Evolutionary conservation across 2,113 vertebrate species (phyloP).

Genomic region (Candoia aspera): DNA sequence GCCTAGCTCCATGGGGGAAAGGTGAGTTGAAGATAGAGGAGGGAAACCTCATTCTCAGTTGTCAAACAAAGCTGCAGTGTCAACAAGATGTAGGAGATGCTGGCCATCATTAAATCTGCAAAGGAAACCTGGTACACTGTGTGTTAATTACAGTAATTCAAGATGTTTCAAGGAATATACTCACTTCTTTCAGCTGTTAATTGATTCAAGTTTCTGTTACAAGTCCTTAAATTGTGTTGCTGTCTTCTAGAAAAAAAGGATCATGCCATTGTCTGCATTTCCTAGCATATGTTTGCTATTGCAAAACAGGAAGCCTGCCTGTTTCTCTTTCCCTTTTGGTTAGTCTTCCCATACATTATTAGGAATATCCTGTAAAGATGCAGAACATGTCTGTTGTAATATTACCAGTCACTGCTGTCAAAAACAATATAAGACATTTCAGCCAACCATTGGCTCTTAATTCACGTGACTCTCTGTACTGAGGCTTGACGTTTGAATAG

Average conservation of each 20-base stretch:
- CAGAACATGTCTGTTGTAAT: background rate
- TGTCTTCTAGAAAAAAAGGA: conserved; percentile 53
- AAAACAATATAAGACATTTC: background rate
- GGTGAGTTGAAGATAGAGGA: background rate
- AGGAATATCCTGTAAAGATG: background rate
- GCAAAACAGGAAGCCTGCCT: background rate
- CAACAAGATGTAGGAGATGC: conserved; percentile 42
- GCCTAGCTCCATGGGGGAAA: background rate
- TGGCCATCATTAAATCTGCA: conserved; percentile 60
- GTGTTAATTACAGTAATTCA: conserved; percentile 64
- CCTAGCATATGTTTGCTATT: conserved; percentile 33
- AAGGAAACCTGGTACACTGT: conserved; percentile 51
- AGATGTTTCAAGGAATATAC: conserved; percentile 59
- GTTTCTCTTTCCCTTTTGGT: background rate
- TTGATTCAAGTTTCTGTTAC: conserved; percentile 56
- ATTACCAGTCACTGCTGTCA: background rate
- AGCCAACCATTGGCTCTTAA: background rate
- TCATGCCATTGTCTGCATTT: conserved; percentile 42
- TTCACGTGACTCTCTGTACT: background rate
- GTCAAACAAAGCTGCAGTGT: conserved; percentile 33
- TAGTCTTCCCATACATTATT: background rate
- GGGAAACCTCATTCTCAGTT: background rate
- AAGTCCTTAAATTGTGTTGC: conserved; percentile 54
- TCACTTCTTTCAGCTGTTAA: conserved; percentile 55
- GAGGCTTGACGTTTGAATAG: background rate